Percentiles rank a stretch among this genome's conserved stretches.
These are phyloP conservation scores for Halisarca cf. caerulea DNA, from an alignment of 37 sponge, comb jelly and placozoan genomes.

Conservation along the genomic window DNA sequence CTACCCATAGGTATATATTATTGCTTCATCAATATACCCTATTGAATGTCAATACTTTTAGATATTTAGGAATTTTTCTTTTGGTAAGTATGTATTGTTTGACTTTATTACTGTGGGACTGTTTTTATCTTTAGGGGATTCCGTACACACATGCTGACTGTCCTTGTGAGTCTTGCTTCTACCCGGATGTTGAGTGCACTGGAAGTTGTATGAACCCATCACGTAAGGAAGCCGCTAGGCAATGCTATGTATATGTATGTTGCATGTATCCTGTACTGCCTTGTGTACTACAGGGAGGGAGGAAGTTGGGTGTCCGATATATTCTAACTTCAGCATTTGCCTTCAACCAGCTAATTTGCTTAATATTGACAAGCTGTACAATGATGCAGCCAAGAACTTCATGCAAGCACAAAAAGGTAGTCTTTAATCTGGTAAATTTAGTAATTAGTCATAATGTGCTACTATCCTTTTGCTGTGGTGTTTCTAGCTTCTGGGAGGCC, in stretches of 20 bases:
- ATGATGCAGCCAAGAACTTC: slow-evolving; percentile 46
- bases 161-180: slow-evolving; percentile 56
- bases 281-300: neutral
- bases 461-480: too few species aligned
- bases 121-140: slow-evolving; percentile 40
- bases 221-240: too few species aligned
- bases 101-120: too few species aligned
- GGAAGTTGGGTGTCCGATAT: slow-evolving; percentile 57
- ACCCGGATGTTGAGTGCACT: slow-evolving; percentile 48
- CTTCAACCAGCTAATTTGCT: slow-evolving; percentile 63
- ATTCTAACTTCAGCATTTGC: slow-evolving; percentile 46
- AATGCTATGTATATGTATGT: too few species aligned
- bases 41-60: too few species aligned
- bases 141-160: slow-evolving; percentile 72
- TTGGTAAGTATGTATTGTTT: too few species aligned
- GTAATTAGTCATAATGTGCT: too few species aligned
- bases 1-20: too few species aligned
- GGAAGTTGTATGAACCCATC: neutral
- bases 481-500: slow-evolving; percentile 37
- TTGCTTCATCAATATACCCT: too few species aligned
- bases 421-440: too few species aligned
- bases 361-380: slow-evolving; percentile 41
- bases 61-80: too few species aligned
- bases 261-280: too few species aligned
- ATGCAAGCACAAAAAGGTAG: slow-evolving; percentile 18